Percentiles rank a stretch among this genome's conserved stretches.
phyloP scores from a whole-genome alignment of 1,140 invertebrate species.

The Drosophila sucinea region DNA sequence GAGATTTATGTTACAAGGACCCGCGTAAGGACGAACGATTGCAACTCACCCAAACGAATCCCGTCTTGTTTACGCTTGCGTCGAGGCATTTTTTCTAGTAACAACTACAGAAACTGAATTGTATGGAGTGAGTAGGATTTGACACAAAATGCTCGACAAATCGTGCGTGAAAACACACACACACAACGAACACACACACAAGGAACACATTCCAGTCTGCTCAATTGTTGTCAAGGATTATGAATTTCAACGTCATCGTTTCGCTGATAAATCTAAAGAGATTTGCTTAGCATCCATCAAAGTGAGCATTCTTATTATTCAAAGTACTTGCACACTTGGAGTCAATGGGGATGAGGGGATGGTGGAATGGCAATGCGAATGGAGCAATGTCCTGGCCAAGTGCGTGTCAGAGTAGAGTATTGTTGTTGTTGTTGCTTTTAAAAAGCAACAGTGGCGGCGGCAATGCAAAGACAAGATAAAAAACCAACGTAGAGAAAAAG shows the following conservation, averaged over 20 bases:
- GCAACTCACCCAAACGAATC: conserved; percentile 25
- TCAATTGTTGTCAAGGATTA: conserved; percentile 40
- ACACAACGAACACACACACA: not conserved
- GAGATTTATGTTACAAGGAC: conserved; percentile 4
- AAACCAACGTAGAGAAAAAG: not conserved
- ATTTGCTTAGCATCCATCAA: conserved; percentile 77
- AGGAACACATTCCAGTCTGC: conserved; percentile 15
- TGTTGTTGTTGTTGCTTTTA: conserved; percentile 27
- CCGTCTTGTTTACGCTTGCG: not conserved
- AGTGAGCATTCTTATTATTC: conserved; percentile 80
- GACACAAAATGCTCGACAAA: conserved; percentile 47
- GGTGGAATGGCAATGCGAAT: not conserved
- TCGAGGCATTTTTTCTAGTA: conserved; percentile 42
- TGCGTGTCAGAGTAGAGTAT: conserved; percentile 50
- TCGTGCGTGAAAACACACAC: conserved; percentile 22
- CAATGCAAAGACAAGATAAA: conserved; percentile 54
- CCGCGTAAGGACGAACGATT: too few relatives aligned
- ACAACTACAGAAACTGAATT: not conserved
- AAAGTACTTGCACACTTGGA: conserved; percentile 70
- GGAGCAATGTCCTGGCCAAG: conserved; percentile 53
- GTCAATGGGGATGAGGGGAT: not conserved
- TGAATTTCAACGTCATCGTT: conserved; percentile 42
- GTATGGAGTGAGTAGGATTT: conserved; percentile 21
- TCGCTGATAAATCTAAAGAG: conserved; percentile 59
- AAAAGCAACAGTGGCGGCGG: conserved; percentile 65